Evolutionary conservation across 2,888 invertebrate species (phyloP).

Genomic region (Disparrhopalites patrizii): DNA sequence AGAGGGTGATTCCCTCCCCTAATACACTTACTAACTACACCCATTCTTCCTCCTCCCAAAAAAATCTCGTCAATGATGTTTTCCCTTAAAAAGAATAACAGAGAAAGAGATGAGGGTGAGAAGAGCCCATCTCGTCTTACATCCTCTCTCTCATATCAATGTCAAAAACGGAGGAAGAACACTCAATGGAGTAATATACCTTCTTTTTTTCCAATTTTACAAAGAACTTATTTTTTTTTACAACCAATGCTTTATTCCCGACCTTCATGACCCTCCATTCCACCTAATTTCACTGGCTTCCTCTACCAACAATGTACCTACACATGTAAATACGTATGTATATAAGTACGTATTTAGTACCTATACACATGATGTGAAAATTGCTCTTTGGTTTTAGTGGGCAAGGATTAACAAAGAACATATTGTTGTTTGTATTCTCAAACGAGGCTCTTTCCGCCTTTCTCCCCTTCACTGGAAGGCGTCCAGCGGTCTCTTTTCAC

Average conservation of each 20-base stretch:
- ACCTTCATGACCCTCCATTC: not conserved
- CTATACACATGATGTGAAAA: too few relatives aligned
- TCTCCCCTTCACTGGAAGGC: too few relatives aligned
- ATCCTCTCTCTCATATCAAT: conserved; percentile 4
- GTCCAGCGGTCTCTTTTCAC: too few relatives aligned
- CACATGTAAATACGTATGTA: too few relatives aligned
- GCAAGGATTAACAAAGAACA: too few relatives aligned
- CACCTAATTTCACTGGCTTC: not conserved
- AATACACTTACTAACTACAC: not conserved
- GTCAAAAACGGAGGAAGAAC: not conserved
- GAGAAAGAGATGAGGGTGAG: not conserved
- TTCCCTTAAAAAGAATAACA: not conserved
- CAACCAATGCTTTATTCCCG: not conserved
- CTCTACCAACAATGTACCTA: too few relatives aligned
- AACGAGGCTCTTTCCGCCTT: too few relatives aligned
- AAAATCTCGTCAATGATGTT: not conserved
- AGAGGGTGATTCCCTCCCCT: not conserved
- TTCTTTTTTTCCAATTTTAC: not conserved
- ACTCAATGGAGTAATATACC: too few relatives aligned
- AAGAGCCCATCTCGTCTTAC: not conserved
- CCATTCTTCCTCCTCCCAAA: not conserved
- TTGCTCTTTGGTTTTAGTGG: too few relatives aligned
- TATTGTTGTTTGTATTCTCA: too few relatives aligned
- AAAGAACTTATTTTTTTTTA: not conserved
- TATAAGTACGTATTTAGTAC: too few relatives aligned